Percentiles rank a stretch among this genome's conserved stretches.
Evolutionary conservation across 2,113 vertebrate species (phyloP).

Genomic region (Gulo gulo): DNA sequence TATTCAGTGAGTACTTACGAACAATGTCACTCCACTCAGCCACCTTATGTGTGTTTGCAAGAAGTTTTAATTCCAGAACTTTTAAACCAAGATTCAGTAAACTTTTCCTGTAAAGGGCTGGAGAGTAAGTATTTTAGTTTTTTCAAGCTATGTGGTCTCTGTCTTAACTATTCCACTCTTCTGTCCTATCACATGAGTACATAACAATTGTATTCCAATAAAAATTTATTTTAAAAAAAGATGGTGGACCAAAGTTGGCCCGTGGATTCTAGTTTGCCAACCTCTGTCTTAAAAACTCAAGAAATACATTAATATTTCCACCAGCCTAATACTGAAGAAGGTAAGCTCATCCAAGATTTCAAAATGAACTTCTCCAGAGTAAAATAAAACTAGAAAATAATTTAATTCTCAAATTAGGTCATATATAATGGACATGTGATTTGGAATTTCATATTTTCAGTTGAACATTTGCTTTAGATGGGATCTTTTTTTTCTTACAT

Average conservation of each 20-base stretch:
- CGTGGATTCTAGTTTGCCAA: neutral
- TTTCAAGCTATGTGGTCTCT: neutral
- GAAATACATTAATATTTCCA: neutral
- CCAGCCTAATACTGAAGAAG: neutral
- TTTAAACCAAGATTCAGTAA: neutral
- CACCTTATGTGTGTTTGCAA: neutral
- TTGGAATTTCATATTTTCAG: conserved; percentile 14
- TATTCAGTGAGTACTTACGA: neutral
- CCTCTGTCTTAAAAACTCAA: neutral
- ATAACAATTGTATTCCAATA: neutral
- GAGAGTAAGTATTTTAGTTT: neutral
- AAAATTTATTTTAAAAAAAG: neutral
- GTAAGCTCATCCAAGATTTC: neutral
- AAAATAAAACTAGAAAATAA: conserved; percentile 19
- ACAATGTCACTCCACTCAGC: neutral
- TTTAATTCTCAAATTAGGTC: conserved; percentile 34
- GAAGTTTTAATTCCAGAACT: neutral
- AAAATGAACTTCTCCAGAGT: conserved; percentile 5
- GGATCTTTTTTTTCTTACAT: neutral
- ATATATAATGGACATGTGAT: neutral
- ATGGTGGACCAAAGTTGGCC: neutral
- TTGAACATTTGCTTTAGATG: neutral
- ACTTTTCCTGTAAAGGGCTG: neutral
- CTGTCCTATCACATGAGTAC: neutral
- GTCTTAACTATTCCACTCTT: neutral